Conservation (phyloP, 1,140 invertebrate species). For the Polyergus mexicanus region DNA sequence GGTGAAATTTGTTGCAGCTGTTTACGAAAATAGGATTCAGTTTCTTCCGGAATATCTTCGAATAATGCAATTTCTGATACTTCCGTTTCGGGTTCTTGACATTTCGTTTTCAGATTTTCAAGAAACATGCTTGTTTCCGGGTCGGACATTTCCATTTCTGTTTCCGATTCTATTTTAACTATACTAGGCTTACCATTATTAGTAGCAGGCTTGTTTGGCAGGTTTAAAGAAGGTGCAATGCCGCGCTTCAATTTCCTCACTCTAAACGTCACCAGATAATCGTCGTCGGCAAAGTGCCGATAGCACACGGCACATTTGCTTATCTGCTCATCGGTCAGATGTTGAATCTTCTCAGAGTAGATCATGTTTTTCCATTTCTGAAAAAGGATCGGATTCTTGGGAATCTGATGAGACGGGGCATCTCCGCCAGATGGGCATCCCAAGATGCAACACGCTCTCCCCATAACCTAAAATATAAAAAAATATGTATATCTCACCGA, state of each 20-base stretch:
- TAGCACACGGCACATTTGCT: conserved; percentile 47
- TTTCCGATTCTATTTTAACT: not conserved
- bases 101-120: not conserved
- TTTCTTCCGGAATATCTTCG: conserved; percentile 5
- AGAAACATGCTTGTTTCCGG: not conserved
- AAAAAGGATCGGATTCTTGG: conserved; percentile 44
- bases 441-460: conserved; percentile 28
- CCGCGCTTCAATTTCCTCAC: conserved; percentile 48
- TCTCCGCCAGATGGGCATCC: conserved; percentile 34
- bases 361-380: conserved; percentile 42
- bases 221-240: conserved; percentile 23
- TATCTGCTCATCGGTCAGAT: conserved; percentile 49
- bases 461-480: conserved; percentile 27
- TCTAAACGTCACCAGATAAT: conserved; percentile 37
- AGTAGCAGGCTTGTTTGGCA: not conserved
- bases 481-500: not conserved
- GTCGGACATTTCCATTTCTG: not conserved
- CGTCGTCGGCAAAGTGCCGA: conserved; percentile 28
- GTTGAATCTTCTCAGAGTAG: conserved; percentile 31
- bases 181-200: no score
- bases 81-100: not conserved
- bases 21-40: not conserved
- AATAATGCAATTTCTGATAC: not conserved
- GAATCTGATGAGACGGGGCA: conserved; percentile 40
- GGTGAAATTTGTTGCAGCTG: not conserved